Conservation (phyloP, 2,797 vertebrate genomes). For the Iguana delicatissima region DNA sequence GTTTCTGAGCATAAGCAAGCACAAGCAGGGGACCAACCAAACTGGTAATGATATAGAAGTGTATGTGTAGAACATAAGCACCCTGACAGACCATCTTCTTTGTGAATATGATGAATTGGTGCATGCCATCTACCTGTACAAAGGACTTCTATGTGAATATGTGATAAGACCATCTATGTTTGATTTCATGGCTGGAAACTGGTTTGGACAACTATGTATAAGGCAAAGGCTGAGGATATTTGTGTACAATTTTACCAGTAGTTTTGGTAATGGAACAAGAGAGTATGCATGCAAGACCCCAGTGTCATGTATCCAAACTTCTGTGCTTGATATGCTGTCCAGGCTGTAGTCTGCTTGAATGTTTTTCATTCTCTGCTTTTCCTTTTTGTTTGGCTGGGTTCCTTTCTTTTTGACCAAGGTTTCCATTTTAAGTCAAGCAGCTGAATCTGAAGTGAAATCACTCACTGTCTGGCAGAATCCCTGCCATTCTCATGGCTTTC, state of each 20-base stretch:
- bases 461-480: neutral
- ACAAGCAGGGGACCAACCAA: slow-evolving; percentile 36
- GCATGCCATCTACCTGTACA: neutral
- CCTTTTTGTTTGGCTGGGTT: neutral
- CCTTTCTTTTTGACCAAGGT: slow-evolving; percentile 35
- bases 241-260: slow-evolving; percentile 24
- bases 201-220: slow-evolving; percentile 36
- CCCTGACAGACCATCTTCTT: neutral
- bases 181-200: slow-evolving; percentile 35
- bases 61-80: neutral
- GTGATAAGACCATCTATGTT: slow-evolving; percentile 18
- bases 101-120: slow-evolving; percentile 3
- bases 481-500: slow-evolving; percentile 13
- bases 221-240: slow-evolving; percentile 47
- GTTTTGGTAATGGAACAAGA: slow-evolving; percentile 11
- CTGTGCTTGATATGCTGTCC: slow-evolving; percentile 58
- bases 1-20: slow-evolving; percentile 53
- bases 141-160: slow-evolving; percentile 32
- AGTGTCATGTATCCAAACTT: slow-evolving; percentile 58
- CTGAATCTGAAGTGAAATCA: slow-evolving; percentile 24
- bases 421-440: slow-evolving; percentile 44
- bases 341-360: slow-evolving; percentile 44
- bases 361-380: slow-evolving; percentile 65
- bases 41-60: neutral
- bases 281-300: neutral